These are phyloP conservation scores for Coregonus suidteri DNA, from an alignment of 2,797 vertebrate species.

Conservation along the genomic window DNA sequence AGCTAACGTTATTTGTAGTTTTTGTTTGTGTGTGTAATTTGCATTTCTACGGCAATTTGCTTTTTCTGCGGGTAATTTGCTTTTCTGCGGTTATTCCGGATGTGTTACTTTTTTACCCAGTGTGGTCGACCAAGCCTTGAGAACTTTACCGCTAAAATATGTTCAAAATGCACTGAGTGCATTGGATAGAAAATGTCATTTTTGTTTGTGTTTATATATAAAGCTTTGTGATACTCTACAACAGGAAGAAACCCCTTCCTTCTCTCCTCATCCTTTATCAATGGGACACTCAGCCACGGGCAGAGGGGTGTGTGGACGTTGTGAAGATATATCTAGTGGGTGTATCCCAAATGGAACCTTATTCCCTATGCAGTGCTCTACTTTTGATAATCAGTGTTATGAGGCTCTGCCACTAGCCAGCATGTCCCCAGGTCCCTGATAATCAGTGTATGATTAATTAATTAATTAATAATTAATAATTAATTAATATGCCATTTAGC, in stretches of 20 bases:
- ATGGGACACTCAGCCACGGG: no score
- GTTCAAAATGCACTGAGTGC: conserved; percentile 60
- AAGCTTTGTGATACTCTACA: conserved; percentile 24
- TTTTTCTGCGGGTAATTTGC: conserved; percentile 15
- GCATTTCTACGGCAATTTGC: no score
- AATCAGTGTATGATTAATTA: no score
- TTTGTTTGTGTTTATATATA: conserved; percentile 40
- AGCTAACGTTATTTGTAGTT: no score
- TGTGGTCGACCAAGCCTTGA: conserved; percentile 5
- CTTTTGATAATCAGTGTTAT: neutral
- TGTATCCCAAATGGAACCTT: neutral
- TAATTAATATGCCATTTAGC: no score
- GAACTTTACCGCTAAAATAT: conserved; percentile 26
- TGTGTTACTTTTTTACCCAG: neutral
- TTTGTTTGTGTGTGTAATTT: conserved; percentile 44
- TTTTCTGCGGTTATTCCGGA: no score
- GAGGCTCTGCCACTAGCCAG: no score
- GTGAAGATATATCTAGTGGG: conserved; percentile 10
- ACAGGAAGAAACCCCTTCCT: neutral
- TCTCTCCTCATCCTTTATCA: no score
- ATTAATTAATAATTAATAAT: no score
- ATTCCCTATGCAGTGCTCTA: neutral
- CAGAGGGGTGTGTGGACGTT: neutral
- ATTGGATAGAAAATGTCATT: conserved; percentile 42
- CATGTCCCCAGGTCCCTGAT: conserved; percentile 12